phyloP scores from a whole-genome alignment of 2,113 vertebrate genomes.

The Notechis scutatus region DNA sequence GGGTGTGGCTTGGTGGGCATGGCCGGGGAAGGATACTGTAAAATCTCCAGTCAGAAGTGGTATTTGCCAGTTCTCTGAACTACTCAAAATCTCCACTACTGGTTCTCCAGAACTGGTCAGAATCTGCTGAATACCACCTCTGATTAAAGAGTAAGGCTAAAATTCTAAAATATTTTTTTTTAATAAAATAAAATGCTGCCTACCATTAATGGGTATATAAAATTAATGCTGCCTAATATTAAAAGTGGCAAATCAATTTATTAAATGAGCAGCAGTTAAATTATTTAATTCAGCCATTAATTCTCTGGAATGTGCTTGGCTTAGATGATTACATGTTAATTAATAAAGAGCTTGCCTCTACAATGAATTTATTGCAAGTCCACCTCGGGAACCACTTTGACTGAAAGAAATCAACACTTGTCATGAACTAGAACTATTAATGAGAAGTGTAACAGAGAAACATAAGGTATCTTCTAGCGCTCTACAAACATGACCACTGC shows the following conservation, averaged over 20 bases:
- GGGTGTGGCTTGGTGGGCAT: too few species aligned
- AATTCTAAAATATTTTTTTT: background rate
- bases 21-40: too few species aligned
- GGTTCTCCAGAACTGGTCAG: too few species aligned
- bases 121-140: too few species aligned
- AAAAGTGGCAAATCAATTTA: conserved; percentile 15
- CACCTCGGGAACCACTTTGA: background rate
- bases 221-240: conserved; percentile 16
- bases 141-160: background rate
- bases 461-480: background rate
- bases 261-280: conserved; percentile 13
- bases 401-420: background rate
- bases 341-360: background rate
- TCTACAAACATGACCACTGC: background rate
- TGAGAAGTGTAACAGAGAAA: background rate
- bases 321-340: background rate
- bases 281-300: conserved; percentile 20
- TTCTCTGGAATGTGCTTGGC: conserved; percentile 2
- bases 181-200: background rate
- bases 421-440: background rate
- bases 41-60: too few species aligned
- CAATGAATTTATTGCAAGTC: background rate
- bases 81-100: too few species aligned
- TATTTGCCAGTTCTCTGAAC: too few species aligned
- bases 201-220: background rate